Percentiles rank a stretch among this genome's conserved stretches.
phyloP scores from a whole-genome alignment of 1,140 invertebrate species.

The Batillaria attramentaria region DNA sequence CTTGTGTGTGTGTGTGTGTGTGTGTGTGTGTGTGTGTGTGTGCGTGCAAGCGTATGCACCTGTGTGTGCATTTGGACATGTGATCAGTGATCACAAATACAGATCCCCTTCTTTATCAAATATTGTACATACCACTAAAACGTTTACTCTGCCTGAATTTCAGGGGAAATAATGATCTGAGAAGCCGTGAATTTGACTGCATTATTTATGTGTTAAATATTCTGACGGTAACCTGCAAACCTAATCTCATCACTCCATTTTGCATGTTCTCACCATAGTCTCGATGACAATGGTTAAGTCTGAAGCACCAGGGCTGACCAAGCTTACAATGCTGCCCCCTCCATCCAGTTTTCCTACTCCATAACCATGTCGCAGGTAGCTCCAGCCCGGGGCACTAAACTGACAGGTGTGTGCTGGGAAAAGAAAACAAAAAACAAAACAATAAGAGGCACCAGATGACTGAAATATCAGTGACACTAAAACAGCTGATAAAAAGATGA shows the following conservation, averaged over 20 bases:
- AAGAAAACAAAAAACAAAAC: too few relatives aligned
- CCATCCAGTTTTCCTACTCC: conserved; percentile 56
- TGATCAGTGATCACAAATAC: not conserved
- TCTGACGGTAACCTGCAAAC: too few relatives aligned
- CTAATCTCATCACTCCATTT: not conserved
- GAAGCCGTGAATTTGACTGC: too few relatives aligned
- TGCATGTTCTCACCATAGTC: conserved; percentile 61
- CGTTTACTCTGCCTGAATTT: too few relatives aligned
- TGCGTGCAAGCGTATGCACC: too few relatives aligned
- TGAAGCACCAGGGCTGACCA: conserved; percentile 53
- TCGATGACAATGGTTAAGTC: conserved; percentile 67
- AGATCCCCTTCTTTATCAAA: not conserved
- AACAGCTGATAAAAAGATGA: too few relatives aligned
- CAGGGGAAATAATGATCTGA: not conserved
- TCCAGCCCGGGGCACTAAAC: conserved; percentile 63
- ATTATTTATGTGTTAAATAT: too few relatives aligned
- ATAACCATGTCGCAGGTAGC: conserved; percentile 58
- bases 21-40: too few relatives aligned
- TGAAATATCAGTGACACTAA: too few relatives aligned
- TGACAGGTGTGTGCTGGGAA: conserved; percentile 67
- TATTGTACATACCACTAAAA: not conserved
- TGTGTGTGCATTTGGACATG: too few relatives aligned
- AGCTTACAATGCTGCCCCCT: conserved; percentile 64
- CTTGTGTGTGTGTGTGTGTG: too few relatives aligned
- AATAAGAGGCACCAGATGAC: too few relatives aligned